Evolutionary conservation across 2,113 vertebrate species (phyloP).

Genomic region (Podarcis raffonei): DNA sequence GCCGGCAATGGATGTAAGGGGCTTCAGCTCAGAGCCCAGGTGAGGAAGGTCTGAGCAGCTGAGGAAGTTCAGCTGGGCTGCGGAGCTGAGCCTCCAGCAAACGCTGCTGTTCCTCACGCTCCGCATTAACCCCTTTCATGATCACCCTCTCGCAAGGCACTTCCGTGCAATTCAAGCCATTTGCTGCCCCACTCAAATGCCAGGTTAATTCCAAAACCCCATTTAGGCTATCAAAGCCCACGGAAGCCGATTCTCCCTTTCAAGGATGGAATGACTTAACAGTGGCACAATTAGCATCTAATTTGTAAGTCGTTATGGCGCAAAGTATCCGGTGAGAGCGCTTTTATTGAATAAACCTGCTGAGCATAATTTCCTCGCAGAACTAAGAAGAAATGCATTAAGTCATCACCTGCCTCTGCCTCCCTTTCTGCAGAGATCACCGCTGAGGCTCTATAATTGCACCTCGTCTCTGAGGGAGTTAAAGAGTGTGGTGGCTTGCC

Average conservation of each 20-base stretch:
- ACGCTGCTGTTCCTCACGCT: rapidly evolving
- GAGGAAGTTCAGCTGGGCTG: not conserved
- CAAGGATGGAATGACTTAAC: constrained; percentile 64
- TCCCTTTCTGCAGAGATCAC: constrained; percentile 47
- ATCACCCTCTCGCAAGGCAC: rapidly evolving
- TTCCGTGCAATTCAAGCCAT: not conserved
- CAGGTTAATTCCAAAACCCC: not conserved
- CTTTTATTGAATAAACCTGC: constrained; percentile 76
- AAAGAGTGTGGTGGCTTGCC: constrained; percentile 39
- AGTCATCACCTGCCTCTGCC: constrained; percentile 60
- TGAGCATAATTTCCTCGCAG: constrained; percentile 72
- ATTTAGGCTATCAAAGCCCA: constrained; percentile 27
- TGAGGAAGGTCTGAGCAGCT: not conserved
- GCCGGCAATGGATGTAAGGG: not conserved
- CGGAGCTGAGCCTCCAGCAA: rapidly evolving
- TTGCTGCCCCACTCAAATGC: not conserved
- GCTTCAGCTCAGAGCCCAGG: not conserved
- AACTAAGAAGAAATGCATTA: constrained; percentile 63
- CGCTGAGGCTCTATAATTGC: constrained; percentile 46
- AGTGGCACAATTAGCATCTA: constrained; percentile 78
- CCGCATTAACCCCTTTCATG: rapidly evolving
- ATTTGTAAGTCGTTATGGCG: constrained; percentile 79
- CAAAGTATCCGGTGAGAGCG: constrained; percentile 74
- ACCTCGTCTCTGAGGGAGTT: constrained; percentile 39
- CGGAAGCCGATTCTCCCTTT: constrained; percentile 57